Evolutionary conservation across 2,797 vertebrate species (phyloP).

Genomic region (Melanotaenia parkinsoni): DNA sequence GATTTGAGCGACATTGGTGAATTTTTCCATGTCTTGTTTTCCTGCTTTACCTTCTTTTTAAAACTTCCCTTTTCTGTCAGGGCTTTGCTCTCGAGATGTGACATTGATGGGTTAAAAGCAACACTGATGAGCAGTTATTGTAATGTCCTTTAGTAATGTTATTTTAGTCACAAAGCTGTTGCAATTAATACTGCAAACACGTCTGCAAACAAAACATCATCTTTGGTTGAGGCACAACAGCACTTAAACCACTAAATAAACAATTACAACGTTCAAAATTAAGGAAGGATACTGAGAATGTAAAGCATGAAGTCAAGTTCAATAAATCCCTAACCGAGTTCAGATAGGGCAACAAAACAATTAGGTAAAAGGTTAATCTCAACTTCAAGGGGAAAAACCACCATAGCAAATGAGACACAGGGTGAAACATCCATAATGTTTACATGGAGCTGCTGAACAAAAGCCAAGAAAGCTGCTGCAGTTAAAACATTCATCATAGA

Average conservation of each 20-base stretch:
- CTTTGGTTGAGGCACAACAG: neutral
- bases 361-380: conserved; percentile 21
- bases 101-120: no score
- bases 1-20: no score
- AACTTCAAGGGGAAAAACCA: conserved; percentile 8
- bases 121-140: no score
- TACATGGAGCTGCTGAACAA: conserved; percentile 9
- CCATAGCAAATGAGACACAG: neutral
- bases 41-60: no score
- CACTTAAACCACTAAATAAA: neutral
- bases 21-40: no score
- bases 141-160: no score
- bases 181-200: neutral
- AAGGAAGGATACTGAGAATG: conserved; percentile 3
- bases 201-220: neutral
- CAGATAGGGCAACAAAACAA: conserved; percentile 6
- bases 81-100: no score
- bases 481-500: conserved; percentile 13
- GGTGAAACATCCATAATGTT: neutral
- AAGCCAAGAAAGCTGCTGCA: conserved; percentile 19
- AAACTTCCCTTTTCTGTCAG: no score
- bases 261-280: neutral
- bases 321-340: conserved; percentile 15
- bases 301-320: conserved; percentile 10
- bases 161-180: no score